Evolutionary conservation across 2,888 invertebrate species (phyloP), one percentile per base, ranked within the genome.

Genomic region (Ditula angustiorana): DNA sequence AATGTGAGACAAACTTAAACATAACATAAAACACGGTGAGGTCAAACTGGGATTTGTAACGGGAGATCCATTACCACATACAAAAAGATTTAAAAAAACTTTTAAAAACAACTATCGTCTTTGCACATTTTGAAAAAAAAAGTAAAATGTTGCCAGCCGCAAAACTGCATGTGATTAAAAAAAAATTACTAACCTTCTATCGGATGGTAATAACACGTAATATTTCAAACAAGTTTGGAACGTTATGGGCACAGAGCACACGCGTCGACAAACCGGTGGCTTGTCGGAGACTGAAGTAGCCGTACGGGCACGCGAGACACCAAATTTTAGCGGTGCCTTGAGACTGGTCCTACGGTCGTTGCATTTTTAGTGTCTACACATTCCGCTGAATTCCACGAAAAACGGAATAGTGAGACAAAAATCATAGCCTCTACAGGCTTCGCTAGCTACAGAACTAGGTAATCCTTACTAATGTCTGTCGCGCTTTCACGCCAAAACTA

Each of bases 131-230:
- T 57, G 30, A 33, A 50, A 55, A 46, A 55, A 5, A 11, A 3
- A n/a, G 23, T 5, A 55, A 52, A 33, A 47, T 30, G 57, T 58
- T 63, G 57, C 57, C 50, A 52, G 44, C 26, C 19, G 23, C 8
- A 50, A 50, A 57, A 44, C 23, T 19, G 21, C 46, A 46, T 53
- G 5, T 16, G 19, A 33, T 52, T 28, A 44, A 5, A 23, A 28
- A 47, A 13, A 26, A 63, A 58, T n/a, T 50, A 63, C 63, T 44
- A 24, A 63, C 63, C 63, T 63, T 63, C 52, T 44, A 37, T 24
- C 50, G 23, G 24, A 41, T 26, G 19, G 44, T 33, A 44, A n/a
- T 49, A 26, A 50, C 57, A 50, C 63, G 63, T 58, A 63, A 63
- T 61, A 35, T 11, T 50, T 1, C n/a, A 23, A 57, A 44, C 57